Conservation (phyloP, 2,888 invertebrate genomes). For the Frankliniella fusca region DNA sequence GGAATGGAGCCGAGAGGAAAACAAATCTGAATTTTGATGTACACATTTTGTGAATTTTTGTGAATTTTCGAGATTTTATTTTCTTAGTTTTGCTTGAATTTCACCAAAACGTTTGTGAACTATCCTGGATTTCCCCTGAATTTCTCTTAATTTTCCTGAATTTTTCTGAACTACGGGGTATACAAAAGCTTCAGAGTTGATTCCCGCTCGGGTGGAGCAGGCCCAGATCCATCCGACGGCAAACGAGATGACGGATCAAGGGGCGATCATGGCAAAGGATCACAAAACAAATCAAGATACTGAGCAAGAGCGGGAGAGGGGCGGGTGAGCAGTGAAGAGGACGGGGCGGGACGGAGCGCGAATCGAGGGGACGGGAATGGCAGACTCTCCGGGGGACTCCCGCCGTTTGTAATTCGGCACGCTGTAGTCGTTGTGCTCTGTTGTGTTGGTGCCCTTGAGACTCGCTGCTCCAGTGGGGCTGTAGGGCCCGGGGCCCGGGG, state of each 20-base stretch:
- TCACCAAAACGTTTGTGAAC: too few relatives aligned
- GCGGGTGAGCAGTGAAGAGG: background rate
- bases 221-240: background rate
- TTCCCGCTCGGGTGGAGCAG: too few relatives aligned
- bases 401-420: background rate
- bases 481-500: background rate
- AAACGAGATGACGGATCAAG: background rate
- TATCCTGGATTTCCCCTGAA: too few relatives aligned
- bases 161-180: too few relatives aligned
- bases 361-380: background rate
- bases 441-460: background rate
- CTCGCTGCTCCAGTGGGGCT: background rate
- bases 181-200: too few relatives aligned
- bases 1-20: too few relatives aligned
- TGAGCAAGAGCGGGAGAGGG: background rate
- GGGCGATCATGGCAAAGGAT: background rate
- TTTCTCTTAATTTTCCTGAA: too few relatives aligned
- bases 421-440: background rate
- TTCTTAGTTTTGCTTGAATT: too few relatives aligned
- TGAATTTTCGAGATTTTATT: too few relatives aligned
- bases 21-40: too few relatives aligned
- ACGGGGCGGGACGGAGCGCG: background rate
- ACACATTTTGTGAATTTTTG: too few relatives aligned
- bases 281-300: constrained; percentile 5
- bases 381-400: background rate